Evolutionary conservation across 1,140 invertebrate species (phyloP), one percentile per base, ranked within the genome.

Genomic region (Drosophila serrata): DNA sequence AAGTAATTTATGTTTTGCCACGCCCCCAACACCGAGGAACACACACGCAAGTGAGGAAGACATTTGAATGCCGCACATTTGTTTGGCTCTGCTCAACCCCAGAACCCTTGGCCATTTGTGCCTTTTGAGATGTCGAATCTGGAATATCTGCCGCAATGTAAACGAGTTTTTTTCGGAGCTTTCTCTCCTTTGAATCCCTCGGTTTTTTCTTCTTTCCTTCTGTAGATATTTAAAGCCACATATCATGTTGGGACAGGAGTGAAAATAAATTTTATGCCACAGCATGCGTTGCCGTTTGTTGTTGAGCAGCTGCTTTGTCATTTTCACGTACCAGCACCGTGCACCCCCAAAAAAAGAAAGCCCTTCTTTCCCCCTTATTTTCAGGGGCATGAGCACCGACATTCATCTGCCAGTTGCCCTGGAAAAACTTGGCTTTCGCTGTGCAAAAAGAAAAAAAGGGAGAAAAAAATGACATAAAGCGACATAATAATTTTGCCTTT

Each of bases 401-500:
- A 84, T 85, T 84, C 67, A 81, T 81, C 82, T 85, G 58, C 62
- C 62, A 63, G 62, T 76, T 72, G 60, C 53, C 62, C 65, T 57
- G 59, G 39, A 48, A 61, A 70, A 78, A 63, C 75, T 78, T 70
- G 75, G 58, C 57, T 77, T 62, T 62, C 27, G 53, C 2, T 49
- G 33, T 46, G 40, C n/a, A 56, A 13, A 49, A 55, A 61, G 58
- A 27, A 29, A n/a, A n/a, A n/a, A 45, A 46, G 7, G 22, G 27
- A 17, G 12, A 72, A 85, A 82, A 84, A 88, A 81, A 84, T 88
- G 85, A 88, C 85, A 90, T 84, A 88, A 88, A 88, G 84, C 84
- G 84, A 88, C 85, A 88, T 88, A 88, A 88, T 88, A 88, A 88
- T 88, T 88, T 88, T 74, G 85, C 68, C 80, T 88, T 88, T 88